Base-by-base conservation (phyloP, 2,888 invertebrate genomes). In the Phytoseiulus persimilis region DNA sequence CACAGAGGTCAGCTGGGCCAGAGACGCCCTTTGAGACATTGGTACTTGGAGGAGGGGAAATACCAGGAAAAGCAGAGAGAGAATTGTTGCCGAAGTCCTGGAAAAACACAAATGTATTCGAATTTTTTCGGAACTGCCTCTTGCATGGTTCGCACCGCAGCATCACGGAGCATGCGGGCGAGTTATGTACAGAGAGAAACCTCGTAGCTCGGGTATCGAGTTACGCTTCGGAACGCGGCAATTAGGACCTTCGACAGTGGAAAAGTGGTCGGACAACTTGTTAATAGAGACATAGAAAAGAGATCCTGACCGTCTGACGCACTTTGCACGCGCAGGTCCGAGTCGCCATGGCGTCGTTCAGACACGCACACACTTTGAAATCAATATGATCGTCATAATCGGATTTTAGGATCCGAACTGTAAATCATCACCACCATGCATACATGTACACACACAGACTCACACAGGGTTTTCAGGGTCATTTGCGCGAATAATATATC, bases 401-500 rank as follows among this genome's bases (percentile, higher is more conserved):
- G 65, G 65, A 11, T 14, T 23, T 9, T 3, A 39, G 65, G 28
- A 28, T 3, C 65, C 65, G 65, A 65, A 65, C 28, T 65, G 65
- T 65, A 65, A 65, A 65, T 65, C 65, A 65, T 65, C 65, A 65
- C 65, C 18, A 18, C 18, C 65, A 65, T 65, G 18, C 65, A 65
- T 65, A 65, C 65, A 65, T 65, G 14, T 65, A 65, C 65, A 65
- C 65, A 65, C 65, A 65, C 65, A 65, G 65, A 65, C 65, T 14
- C 65, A 65, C 65, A 65, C 28, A 65, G 23, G 18, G 65, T 14
- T 2, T 65, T 65, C 18, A 65, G 65, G 65, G 65, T 65, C 65
- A 65, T 65, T 65, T 65, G 65, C 65, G 65, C 65, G 65, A 65
- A 65, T 65, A 65, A 65, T 65, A 65, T 65, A 65, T 65, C 65